phyloP scores from a whole-genome alignment of 2,113 vertebrate species.

The Callithrix jacchus region DNA sequence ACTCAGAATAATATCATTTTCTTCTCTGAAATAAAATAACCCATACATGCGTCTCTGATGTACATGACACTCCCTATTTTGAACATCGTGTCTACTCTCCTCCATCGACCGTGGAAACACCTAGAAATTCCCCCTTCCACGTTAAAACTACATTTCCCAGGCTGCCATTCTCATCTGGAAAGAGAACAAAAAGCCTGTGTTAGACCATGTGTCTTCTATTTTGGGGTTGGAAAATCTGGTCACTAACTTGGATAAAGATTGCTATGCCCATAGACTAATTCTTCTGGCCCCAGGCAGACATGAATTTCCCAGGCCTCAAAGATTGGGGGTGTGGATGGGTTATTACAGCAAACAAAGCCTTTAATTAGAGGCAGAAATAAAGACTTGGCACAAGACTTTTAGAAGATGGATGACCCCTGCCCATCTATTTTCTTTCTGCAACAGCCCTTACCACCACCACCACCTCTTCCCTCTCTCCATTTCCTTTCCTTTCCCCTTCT shows the following conservation, averaged over 20 bases:
- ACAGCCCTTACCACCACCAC: neutral
- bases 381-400: slow-evolving; percentile 41
- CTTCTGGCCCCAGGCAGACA: slow-evolving; percentile 53
- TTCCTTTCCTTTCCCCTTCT: slow-evolving; percentile 54
- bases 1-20: neutral
- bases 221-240: slow-evolving; percentile 74
- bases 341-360: slow-evolving; percentile 62
- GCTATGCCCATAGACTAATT: slow-evolving; percentile 62
- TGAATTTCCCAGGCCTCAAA: slow-evolving; percentile 62
- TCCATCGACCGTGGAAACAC: neutral
- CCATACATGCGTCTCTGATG: neutral
- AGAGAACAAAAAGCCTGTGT: slow-evolving; percentile 60
- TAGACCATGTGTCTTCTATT: slow-evolving; percentile 71
- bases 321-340: neutral
- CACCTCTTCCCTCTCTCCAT: slow-evolving; percentile 46
- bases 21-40: neutral
- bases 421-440: slow-evolving; percentile 6
- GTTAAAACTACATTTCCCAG: slow-evolving; percentile 76
- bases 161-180: slow-evolving; percentile 49
- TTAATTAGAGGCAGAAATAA: slow-evolving; percentile 59
- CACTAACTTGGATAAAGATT: slow-evolving; percentile 70
- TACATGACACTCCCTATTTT: neutral
- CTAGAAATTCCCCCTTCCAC: neutral
- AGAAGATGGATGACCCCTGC: slow-evolving; percentile 54
- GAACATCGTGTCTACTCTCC: neutral